Evolutionary conservation across 2,113 vertebrate species (phyloP), one percentile per base, ranked within the genome.

Genomic region (Pipa parva): DNA sequence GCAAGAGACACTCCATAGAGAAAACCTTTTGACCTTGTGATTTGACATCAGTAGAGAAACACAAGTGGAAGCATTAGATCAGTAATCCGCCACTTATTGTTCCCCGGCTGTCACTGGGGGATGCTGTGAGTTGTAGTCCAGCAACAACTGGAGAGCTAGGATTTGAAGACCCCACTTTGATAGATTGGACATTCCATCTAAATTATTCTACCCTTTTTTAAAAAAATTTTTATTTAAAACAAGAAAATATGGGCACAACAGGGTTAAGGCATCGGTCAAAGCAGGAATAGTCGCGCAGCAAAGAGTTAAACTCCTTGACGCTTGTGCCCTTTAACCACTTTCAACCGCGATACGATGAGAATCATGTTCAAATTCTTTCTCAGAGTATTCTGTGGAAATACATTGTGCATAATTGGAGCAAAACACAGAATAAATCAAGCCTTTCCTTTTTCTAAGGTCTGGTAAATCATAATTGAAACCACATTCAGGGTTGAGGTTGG

Each of bases 381-480:
- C 79, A 84, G 88, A 88, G 81, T 83, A 85, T 91, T 92, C 80
- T 72, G 76, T 87, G 84, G 87, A 89, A 90, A 86, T 84, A 86
- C 84, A 86, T 85, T 84, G 84, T 87, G 85, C 88, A 88, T 92
- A 92, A 92, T 89, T 91, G 89, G 78, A 89, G 80, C 77, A 83
- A 85, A 89, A 87, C 58, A 59, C 83, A 90, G 89, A 92, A 92
- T 94, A 95, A 93, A 95, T 95, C 90, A 92, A 86, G 77, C 75
- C 72, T 75, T 72, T 78, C 71, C 74, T 69, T 81, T 39, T 69
- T 71, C 33, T 68, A 69, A 69, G 76, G 87, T 86, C 77, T 84
- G 80, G 81, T 87, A 81, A 81, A 83, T 86, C 87, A 71, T 97
- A 94, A 97, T 93, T 94, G 92, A 92, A 96, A 95, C 85, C 94